phyloP scores from a whole-genome alignment of 1,140 invertebrate genomes.

The Metopolophium dirhodum region DNA sequence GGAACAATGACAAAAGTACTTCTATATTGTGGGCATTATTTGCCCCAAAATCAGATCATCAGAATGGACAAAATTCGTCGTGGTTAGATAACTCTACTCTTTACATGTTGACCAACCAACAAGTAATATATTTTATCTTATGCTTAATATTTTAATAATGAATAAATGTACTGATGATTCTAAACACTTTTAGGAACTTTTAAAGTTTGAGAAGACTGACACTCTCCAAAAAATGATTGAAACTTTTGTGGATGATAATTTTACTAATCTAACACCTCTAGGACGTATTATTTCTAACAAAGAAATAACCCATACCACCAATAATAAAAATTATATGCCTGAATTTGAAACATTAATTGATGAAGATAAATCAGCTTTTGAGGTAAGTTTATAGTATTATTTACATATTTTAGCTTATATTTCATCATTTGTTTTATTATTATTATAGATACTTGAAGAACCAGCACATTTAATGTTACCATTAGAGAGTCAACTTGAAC shows the following conservation, averaged over 20 bases:
- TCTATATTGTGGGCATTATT: slow-evolving; percentile 51
- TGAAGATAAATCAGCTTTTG: slow-evolving; percentile 50
- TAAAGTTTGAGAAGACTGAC: slow-evolving; percentile 51
- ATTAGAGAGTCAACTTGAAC: slow-evolving; percentile 40
- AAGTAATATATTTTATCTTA: slow-evolving; percentile 34
- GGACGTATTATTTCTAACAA: slow-evolving; percentile 49
- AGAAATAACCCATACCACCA: not conserved
- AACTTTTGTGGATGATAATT: slow-evolving; percentile 38
- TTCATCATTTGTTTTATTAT: not conserved
- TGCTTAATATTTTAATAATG: not conserved
- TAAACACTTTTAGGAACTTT: slow-evolving; percentile 37
- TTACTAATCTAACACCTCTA: slow-evolving; percentile 42
- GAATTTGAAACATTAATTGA: slow-evolving; percentile 37
- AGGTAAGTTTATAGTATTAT: not conserved
- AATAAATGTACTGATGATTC: not conserved
- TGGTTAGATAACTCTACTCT: slow-evolving; percentile 50
- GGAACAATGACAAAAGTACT: slow-evolving; percentile 10
- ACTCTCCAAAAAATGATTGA: slow-evolving; percentile 47
- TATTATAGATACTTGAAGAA: slow-evolving; percentile 48
- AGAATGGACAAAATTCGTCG: not conserved
- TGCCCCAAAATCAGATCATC: slow-evolving; percentile 41
- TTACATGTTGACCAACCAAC: slow-evolving; percentile 52
- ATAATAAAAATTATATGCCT: not conserved
- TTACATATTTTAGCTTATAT: not conserved
- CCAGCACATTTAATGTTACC: slow-evolving; percentile 52